phyloP scores from a whole-genome alignment of 2,797 vertebrate genomes.

The Eleutherodactylus coqui region DNA sequence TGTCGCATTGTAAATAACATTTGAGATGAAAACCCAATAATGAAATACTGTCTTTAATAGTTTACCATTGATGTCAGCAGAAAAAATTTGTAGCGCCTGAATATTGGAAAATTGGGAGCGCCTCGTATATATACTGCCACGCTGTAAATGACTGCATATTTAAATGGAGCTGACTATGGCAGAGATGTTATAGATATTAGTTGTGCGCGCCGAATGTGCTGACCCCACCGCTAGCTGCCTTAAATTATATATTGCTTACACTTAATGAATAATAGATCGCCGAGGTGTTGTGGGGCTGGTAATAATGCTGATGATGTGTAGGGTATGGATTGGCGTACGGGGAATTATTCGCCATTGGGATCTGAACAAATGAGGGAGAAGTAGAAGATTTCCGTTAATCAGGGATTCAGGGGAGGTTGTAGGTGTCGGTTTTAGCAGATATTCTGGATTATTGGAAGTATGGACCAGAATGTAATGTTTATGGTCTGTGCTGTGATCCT shows the following conservation, averaged over 20 bases:
- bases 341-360: constrained; percentile 75
- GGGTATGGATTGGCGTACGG: constrained; percentile 66
- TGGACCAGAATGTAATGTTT: not conserved
- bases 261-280: constrained; percentile 99
- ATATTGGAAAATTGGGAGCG: constrained; percentile 99
- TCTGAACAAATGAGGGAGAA: constrained; percentile 13
- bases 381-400: not conserved
- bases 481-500: not conserved
- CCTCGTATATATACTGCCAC: constrained; percentile 98
- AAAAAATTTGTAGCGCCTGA: constrained; percentile 99
- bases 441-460: constrained; percentile 2
- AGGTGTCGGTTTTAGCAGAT: not conserved
- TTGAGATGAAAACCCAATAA: constrained; percentile 99
- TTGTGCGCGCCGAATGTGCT: constrained; percentile 99
- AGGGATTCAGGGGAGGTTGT: not conserved
- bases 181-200: constrained; percentile 99
- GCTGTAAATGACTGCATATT: constrained; percentile 99
- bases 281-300: constrained; percentile 90
- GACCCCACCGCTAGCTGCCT: constrained; percentile 99
- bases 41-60: constrained; percentile 99
- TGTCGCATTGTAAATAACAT: constrained; percentile 99
- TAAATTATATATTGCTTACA: constrained; percentile 99
- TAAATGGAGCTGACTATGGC: constrained; percentile 99
- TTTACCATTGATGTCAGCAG: constrained; percentile 99
- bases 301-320: constrained; percentile 88